phyloP scores from a whole-genome alignment of 2,888 invertebrate species.

The Julus scandinavius region DNA sequence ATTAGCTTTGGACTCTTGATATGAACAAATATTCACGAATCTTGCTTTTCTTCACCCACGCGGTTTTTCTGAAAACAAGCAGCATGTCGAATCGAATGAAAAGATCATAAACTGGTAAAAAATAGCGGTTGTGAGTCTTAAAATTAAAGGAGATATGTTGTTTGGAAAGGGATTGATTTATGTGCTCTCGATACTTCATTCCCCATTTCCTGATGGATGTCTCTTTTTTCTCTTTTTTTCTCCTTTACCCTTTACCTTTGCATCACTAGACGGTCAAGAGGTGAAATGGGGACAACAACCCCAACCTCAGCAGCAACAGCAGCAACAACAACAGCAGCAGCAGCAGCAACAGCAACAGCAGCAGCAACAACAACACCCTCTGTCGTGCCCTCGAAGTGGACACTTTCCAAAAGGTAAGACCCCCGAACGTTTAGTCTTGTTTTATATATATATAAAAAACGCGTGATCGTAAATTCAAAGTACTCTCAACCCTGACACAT shows the following conservation, averaged over 20 bases:
- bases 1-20: too few relatives aligned
- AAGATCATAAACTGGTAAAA: background rate
- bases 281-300: slow-evolving; percentile 56
- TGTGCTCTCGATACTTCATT: background rate
- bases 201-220: background rate
- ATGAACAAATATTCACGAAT: background rate
- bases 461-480: too few relatives aligned
- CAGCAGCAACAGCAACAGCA: slow-evolving; percentile 55
- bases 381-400: slow-evolving; percentile 54
- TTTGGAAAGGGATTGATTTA: background rate
- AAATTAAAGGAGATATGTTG: background rate
- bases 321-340: background rate
- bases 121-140: background rate
- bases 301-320: slow-evolving; percentile 52
- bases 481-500: too few relatives aligned
- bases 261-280: slow-evolving; percentile 53
- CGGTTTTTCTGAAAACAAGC: background rate
- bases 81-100: background rate
- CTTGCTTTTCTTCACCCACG: background rate
- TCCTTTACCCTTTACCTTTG: slow-evolving; percentile 47
- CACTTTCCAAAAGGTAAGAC: slow-evolving; percentile 56
- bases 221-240: background rate
- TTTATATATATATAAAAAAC: too few relatives aligned
- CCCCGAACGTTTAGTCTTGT: too few relatives aligned
- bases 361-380: slow-evolving; percentile 55